Evolutionary conservation across 1,140 invertebrate species (phyloP).

Genomic region (Choristoneura fumiferana): DNA sequence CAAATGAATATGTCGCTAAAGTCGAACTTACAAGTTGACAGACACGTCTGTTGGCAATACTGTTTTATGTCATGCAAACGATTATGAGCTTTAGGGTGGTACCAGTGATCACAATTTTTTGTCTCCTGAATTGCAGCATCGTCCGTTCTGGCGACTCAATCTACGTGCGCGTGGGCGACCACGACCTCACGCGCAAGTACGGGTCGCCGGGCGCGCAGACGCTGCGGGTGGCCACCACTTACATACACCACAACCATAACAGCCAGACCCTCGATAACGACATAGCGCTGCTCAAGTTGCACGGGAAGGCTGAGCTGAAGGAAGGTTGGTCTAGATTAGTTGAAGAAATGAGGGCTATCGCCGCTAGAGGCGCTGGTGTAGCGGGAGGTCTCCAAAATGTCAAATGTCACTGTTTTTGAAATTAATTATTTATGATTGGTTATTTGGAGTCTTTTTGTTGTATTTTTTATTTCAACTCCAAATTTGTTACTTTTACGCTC

Average conservation of each 20-base stretch:
- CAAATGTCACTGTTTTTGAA: too few relatives aligned
- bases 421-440: too few relatives aligned
- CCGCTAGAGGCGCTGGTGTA: too few relatives aligned
- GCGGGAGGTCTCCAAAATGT: too few relatives aligned
- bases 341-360: too few relatives aligned
- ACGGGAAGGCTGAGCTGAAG: conserved; percentile 92
- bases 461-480: too few relatives aligned
- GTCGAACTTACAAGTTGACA: too few relatives aligned
- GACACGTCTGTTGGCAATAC: too few relatives aligned
- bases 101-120: conserved; percentile 19
- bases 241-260: conserved; percentile 98
- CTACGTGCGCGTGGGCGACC: conserved; percentile 95
- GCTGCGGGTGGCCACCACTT: conserved; percentile 92
- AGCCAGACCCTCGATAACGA: conserved; percentile 97
- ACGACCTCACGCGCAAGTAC: conserved; percentile 92
- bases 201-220: conserved; percentile 94
- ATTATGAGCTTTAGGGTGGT: conserved; percentile 4
- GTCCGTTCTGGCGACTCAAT: conserved; percentile 93
- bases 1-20: too few relatives aligned
- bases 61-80: too few relatives aligned
- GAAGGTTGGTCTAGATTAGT: conserved; percentile 78
- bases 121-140: conserved; percentile 82
- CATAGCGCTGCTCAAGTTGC: conserved; percentile 94
- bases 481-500: too few relatives aligned
- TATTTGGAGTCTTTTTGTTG: too few relatives aligned